A percentile compares a stretch with the other conserved stretches of the same genome.
phyloP scores from a whole-genome alignment of 2,888 invertebrate species.

The Bugula neritina region DNA sequence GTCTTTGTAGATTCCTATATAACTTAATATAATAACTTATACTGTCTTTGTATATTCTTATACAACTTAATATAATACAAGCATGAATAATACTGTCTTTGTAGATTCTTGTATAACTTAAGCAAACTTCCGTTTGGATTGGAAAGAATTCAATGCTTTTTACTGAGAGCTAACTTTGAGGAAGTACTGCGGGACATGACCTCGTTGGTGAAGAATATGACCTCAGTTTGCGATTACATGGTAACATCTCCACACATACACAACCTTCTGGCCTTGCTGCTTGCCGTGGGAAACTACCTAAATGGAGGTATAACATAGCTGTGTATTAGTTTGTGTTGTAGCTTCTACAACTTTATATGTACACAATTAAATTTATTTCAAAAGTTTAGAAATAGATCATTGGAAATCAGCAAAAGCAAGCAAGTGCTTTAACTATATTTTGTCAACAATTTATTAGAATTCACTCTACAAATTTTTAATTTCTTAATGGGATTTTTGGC shows the following conservation, averaged over 20 bases:
- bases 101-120: conserved; percentile 9
- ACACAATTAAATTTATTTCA: too few relatives aligned
- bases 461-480: too few relatives aligned
- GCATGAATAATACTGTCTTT: too few relatives aligned
- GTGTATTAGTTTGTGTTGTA: too few relatives aligned
- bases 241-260: not conserved
- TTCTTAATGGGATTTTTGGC: too few relatives aligned
- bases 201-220: not conserved
- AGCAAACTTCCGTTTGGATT: not conserved
- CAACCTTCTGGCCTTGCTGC: not conserved
- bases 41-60: conserved; percentile 1
- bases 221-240: not conserved
- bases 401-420: too few relatives aligned
- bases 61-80: too few relatives aligned
- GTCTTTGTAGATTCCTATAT: conserved; percentile 9
- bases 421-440: too few relatives aligned
- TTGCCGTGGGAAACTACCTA: conserved; percentile 16
- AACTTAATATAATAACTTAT: too few relatives aligned
- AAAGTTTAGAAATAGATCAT: too few relatives aligned
- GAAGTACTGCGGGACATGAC: not conserved
- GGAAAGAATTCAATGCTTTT: conserved; percentile 15
- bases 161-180: not conserved
- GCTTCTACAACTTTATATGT: too few relatives aligned
- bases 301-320: conserved; percentile 8
- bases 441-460: too few relatives aligned